Evolutionary conservation across 2,113 vertebrate genomes (phyloP).

Genomic region (Gasterosteus aculeatus): DNA sequence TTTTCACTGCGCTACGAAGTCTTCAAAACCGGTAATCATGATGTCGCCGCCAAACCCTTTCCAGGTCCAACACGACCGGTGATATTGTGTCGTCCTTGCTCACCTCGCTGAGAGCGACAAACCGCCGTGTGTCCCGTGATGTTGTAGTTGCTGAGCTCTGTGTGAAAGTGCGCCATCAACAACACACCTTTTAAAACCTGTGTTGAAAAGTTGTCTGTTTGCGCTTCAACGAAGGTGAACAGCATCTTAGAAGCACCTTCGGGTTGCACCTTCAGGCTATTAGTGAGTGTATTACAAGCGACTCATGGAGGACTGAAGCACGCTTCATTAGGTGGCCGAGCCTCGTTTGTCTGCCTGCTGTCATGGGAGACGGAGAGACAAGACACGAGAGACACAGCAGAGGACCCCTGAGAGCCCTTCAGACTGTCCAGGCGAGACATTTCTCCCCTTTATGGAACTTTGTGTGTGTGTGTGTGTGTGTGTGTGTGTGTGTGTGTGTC

Average conservation of each 20-base stretch:
- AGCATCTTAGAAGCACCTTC: constrained; percentile 11
- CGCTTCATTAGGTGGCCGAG: constrained; percentile 66
- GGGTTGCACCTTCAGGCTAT: constrained; percentile 40
- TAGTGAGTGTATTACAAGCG: constrained; percentile 48
- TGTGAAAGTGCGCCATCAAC: neutral
- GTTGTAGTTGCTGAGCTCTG: neutral
- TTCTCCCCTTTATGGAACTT: constrained; percentile 81
- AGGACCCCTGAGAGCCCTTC: constrained; percentile 64
- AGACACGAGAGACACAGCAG: constrained; percentile 32
- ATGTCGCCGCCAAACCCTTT: neutral
- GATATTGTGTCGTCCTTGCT: neutral
- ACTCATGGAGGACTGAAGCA: constrained; percentile 48
- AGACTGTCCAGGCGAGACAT: constrained; percentile 67
- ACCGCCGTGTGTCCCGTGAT: neutral
- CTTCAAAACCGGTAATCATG: constrained; percentile 91
- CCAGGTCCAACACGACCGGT: neutral
- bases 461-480: constrained; percentile 36
- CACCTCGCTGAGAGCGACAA: neutral
- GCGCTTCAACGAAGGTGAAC: neutral
- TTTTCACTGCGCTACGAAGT: constrained; percentile 99
- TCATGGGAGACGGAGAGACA: constrained; percentile 47
- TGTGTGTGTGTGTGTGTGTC: constrained; percentile 29
- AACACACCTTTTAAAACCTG: neutral
- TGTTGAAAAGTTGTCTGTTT: neutral
- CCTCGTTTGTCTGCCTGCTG: constrained; percentile 51